Evolutionary conservation across 2,888 invertebrate species (phyloP).

Genomic region (Myopa tessellatipennis): DNA sequence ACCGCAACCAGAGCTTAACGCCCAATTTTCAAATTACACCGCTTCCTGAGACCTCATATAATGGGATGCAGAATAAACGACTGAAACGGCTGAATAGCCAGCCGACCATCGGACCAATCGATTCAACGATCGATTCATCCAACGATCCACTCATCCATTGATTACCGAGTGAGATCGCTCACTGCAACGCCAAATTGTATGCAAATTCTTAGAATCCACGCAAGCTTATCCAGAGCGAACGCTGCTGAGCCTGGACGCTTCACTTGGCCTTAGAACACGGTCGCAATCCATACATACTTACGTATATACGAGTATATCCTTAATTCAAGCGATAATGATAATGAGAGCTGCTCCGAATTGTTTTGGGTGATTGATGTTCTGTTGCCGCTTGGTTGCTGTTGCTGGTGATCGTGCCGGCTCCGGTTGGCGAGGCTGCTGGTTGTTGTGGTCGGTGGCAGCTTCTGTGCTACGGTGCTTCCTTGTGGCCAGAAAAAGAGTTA

Average conservation of each 20-base stretch:
- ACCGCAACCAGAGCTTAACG: slow-evolving; percentile 28
- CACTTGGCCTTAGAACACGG: not conserved
- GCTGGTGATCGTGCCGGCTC: slow-evolving; percentile 20
- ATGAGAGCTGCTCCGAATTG: slow-evolving; percentile 27
- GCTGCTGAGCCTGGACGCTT: not conserved
- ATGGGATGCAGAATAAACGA: not conserved
- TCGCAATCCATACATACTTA: not conserved
- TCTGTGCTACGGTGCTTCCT: slow-evolving; percentile 18
- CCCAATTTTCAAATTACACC: slow-evolving; percentile 31
- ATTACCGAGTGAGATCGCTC: slow-evolving; percentile 13
- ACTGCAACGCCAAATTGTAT: slow-evolving; percentile 18
- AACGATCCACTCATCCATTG: slow-evolving; percentile 16
- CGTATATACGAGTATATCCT: slow-evolving; percentile 7
- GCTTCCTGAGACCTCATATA: slow-evolving; percentile 7
- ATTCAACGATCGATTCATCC: not conserved
- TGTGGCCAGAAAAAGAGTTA: not conserved
- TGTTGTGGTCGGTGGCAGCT: slow-evolving; percentile 40
- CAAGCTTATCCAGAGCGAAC: slow-evolving; percentile 20
- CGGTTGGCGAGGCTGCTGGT: slow-evolving; percentile 20
- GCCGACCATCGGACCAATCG: not conserved
- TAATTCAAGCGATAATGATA: slow-evolving; percentile 37
- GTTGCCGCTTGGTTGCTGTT: slow-evolving; percentile 5
- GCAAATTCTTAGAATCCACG: slow-evolving; percentile 38
- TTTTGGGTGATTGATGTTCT: slow-evolving; percentile 32
- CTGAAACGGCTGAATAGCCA: not conserved